A percentile compares a stretch with the other conserved stretches of the same genome.
Conservation (phyloP, 2,113 vertebrate species). For the Phyllostomus discolor region DNA sequence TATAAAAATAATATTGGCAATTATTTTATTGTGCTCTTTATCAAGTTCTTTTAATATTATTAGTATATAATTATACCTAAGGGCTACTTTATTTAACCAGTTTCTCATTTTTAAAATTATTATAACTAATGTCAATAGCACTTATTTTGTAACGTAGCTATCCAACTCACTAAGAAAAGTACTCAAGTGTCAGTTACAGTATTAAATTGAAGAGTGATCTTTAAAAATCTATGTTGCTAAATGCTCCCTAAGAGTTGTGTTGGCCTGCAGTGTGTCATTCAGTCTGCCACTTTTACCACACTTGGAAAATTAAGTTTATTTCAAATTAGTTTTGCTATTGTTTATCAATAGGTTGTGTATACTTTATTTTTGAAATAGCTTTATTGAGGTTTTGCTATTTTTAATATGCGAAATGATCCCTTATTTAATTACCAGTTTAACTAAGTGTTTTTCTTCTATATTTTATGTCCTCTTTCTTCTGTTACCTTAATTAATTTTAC, state of each 20-base stretch:
- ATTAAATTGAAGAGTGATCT: slow-evolving; percentile 34
- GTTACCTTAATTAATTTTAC: slow-evolving; percentile 14
- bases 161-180: neutral
- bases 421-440: slow-evolving; percentile 43
- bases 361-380: slow-evolving; percentile 22
- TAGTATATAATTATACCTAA: neutral
- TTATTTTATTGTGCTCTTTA: slow-evolving; percentile 24
- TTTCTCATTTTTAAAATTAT: slow-evolving; percentile 17
- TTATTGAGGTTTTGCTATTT: slow-evolving; percentile 27
- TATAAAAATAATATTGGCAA: slow-evolving; percentile 30
- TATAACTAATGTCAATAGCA: neutral
- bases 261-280: neutral
- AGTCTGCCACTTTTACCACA: neutral
- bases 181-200: slow-evolving; percentile 8
- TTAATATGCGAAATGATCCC: slow-evolving; percentile 12
- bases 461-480: slow-evolving; percentile 23
- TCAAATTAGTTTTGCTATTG: slow-evolving; percentile 50
- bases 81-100: neutral
- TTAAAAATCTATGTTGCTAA: neutral
- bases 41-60: neutral
- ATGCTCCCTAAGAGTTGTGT: slow-evolving; percentile 21
- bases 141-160: neutral
- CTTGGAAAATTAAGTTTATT: slow-evolving; percentile 31
- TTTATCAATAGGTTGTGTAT: neutral
- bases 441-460: neutral